Percentiles rank a stretch among this genome's conserved stretches.
Conservation (phyloP, 1,140 invertebrate genomes). For the Goniozus legneri region DNA sequence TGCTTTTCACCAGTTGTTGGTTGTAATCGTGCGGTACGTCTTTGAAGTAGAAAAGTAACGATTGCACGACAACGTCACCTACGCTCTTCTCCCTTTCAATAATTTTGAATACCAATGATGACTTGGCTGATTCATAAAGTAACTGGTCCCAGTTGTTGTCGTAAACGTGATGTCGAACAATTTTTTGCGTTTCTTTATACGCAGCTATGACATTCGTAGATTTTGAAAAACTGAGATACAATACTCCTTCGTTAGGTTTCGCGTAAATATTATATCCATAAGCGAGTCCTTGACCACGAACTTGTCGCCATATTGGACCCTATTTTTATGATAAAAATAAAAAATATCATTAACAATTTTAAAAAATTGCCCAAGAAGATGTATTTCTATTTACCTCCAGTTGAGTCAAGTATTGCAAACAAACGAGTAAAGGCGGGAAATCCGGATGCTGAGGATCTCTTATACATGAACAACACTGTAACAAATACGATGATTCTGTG, state of each 20-base stretch:
- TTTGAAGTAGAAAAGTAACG: conserved; percentile 70
- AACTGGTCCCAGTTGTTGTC: conserved; percentile 66
- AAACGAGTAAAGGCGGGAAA: conserved; percentile 71
- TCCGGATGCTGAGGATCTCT: conserved; percentile 63
- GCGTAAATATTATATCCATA: conserved; percentile 70
- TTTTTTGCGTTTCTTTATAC: conserved; percentile 71
- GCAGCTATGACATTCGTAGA: conserved; percentile 74
- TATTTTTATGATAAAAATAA: no score
- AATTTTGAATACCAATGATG: conserved; percentile 80
- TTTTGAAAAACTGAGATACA: conserved; percentile 70
- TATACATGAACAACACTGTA: conserved; percentile 65
- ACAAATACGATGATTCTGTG: conserved; percentile 75
- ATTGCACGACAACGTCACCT: conserved; percentile 66
- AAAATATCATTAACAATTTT: conserved; percentile 10
- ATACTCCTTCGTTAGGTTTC: conserved; percentile 64
- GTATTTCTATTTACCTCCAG: conserved; percentile 62
- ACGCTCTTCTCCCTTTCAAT: conserved; percentile 78
- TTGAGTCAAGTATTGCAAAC: conserved; percentile 83
- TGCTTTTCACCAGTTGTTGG: conserved; percentile 65
- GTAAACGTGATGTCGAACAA: conserved; percentile 70
- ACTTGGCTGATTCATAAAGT: conserved; percentile 77
- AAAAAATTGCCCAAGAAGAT: neutral
- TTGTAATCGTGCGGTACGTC: conserved; percentile 67
- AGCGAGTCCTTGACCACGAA: conserved; percentile 80
- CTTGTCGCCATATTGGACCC: conserved; percentile 84